phyloP scores from a whole-genome alignment of 2,888 invertebrate species.

The Morinoia aosen region DNA sequence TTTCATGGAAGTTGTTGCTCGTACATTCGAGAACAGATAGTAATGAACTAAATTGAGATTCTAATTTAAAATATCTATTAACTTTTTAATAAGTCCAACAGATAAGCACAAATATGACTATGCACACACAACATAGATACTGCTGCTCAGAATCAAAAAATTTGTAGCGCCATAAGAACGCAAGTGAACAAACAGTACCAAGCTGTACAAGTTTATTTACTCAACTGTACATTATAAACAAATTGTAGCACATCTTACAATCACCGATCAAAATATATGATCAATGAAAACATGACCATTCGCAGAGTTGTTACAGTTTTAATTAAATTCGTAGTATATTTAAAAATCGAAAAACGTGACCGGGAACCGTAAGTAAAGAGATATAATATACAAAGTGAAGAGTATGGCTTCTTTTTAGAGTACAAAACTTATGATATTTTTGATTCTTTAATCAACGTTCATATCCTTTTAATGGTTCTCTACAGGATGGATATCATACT shows the following conservation, averaged over 20 bases:
- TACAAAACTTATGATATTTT: neutral
- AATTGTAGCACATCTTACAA: neutral
- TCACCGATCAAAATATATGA: neutral
- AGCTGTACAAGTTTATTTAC: neutral
- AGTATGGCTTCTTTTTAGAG: neutral
- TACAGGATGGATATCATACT: neutral
- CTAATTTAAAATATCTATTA: neutral
- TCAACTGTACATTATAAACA: constrained; percentile 26
- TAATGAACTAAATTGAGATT: neutral
- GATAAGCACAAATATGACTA: neutral
- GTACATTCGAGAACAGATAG: neutral
- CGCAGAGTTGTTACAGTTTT: neutral
- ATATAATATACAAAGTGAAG: neutral
- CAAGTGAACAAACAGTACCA: neutral
- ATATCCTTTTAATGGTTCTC: neutral
- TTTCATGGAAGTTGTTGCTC: neutral
- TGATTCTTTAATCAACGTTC: neutral
- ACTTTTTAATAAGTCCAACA: neutral
- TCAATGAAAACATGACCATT: neutral
- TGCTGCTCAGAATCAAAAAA: neutral
- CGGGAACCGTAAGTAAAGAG: neutral
- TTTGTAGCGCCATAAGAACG: neutral
- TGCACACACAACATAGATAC: neutral
- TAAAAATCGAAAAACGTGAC: neutral
- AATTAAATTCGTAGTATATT: neutral